phyloP scores from a whole-genome alignment of 1,140 invertebrate genomes.

The Adelges cooleyi region DNA sequence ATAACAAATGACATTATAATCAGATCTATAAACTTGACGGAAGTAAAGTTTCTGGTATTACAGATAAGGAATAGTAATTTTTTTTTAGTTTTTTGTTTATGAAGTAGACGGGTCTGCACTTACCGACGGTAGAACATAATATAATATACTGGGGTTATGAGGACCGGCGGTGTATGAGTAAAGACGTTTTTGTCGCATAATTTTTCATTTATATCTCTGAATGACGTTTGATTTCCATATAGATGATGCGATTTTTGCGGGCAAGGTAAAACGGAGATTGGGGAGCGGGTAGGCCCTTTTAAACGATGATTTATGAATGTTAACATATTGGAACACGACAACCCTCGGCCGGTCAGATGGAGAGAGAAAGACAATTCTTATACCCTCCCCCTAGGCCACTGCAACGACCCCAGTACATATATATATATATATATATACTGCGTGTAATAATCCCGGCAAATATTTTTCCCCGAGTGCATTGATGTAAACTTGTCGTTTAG shows the following conservation, averaged over 20 bases:
- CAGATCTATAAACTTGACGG: background rate
- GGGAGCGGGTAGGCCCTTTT: constrained; percentile 4
- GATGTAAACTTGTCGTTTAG: background rate
- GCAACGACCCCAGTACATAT: constrained; percentile 9
- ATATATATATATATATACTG: background rate
- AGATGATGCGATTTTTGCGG: constrained; percentile 25
- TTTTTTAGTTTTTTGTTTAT: background rate
- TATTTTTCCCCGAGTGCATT: background rate
- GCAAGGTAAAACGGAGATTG: constrained; percentile 15
- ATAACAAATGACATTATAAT: constrained; percentile 14
- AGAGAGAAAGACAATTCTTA: background rate
- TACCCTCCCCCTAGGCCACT: constrained; percentile 9
- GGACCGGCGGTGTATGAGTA: background rate
- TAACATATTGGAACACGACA: constrained; percentile 29
- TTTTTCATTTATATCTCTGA: constrained; percentile 28
- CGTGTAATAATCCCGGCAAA: constrained; percentile 8
- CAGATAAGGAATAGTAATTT: constrained; percentile 1
- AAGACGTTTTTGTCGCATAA: constrained; percentile 15
- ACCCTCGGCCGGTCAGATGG: constrained; percentile 13
- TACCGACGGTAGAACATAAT: background rate
- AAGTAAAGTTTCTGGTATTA: background rate
- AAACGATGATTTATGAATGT: constrained; percentile 29
- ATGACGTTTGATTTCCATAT: constrained; percentile 28
- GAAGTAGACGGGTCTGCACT: background rate
- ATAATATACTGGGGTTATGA: background rate